Base-by-base conservation (phyloP, 2,888 invertebrate genomes). In the Neoaliturus tenellus region DNA sequence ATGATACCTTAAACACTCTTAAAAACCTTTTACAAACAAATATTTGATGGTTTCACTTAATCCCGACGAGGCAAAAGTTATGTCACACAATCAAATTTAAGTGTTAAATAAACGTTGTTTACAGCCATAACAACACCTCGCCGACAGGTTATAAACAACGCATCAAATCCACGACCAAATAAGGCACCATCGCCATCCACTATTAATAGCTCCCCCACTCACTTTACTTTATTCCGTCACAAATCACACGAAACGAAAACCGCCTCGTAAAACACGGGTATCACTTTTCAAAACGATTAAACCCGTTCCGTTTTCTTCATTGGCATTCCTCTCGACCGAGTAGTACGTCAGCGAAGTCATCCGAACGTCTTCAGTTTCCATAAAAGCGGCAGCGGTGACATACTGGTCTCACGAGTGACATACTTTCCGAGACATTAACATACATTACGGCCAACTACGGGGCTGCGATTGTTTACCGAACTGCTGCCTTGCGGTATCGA, bases 371-470 rank as follows among this genome's bases (percentile, higher is more conserved):
- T 48, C 75, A 39, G 75, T 75, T 73, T 48, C 75, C 75, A 75
- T 75, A 75, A 75, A 44, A 44, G 75, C 39, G 23, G 75, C 25
- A 39, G 44, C 75, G 41, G 75, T 75, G 75, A 75, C 75, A 75
- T 75, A 75, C 39, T 44, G 75, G 1, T 20, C 75, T 75, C 75
- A 75, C 75, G 75, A 41, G 75, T 44, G 75, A 44, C 75, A 75
- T 75, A 75, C 75, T 75, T 75, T 28, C 71, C 71, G 31, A 41
- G 75, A 41, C 39, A 75, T 75, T 75, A 75, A 75, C 75, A 75
- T 75, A 75, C 44, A 75, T 75, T 75, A 75, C 75, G 39, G 75
- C 41, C 75, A 41, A 69, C 75, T 41, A 44, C 75, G 44, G 75
- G n/a, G 25, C 44, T 20, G 41, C 75, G 75, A 75, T 75, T 75